Conservation (phyloP, 2,888 invertebrate species). For the Fabriciana adippe region DNA sequence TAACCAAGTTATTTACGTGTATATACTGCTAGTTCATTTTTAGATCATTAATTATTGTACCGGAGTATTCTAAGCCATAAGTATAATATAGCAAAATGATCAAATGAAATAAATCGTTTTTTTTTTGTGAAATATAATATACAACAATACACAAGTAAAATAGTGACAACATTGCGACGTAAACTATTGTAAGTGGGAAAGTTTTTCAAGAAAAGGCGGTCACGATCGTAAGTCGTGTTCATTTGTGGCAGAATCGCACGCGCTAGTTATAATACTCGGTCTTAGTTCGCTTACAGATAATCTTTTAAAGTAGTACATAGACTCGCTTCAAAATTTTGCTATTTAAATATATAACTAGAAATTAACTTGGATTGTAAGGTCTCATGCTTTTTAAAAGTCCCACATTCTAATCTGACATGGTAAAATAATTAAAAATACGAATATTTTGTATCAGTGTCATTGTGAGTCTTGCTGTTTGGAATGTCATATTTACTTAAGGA, state of each 20-base stretch:
- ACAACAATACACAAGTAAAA: not conserved
- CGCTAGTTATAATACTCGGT: conserved; percentile 39
- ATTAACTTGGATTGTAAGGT: not conserved
- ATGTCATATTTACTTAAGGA: too few species aligned
- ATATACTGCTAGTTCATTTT: not conserved
- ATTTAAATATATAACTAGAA: not conserved
- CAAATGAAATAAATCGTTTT: not conserved
- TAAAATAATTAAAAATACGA: too few species aligned
- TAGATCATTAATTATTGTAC: not conserved
- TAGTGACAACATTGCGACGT: conserved; percentile 13
- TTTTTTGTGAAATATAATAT: conserved; percentile 4
- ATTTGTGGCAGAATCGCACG: conserved; percentile 41
- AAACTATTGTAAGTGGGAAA: conserved; percentile 24
- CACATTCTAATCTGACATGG: too few species aligned
- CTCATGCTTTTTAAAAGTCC: too few species aligned
- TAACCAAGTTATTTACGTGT: conserved; percentile 4
- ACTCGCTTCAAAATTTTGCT: conserved; percentile 7
- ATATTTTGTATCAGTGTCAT: too few species aligned
- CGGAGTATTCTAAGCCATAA: not conserved
- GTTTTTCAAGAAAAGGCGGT: conserved; percentile 41
- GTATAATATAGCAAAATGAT: not conserved
- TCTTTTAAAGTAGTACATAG: conserved; percentile 12
- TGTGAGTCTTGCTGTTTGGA: too few species aligned
- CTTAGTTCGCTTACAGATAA: conserved; percentile 16
- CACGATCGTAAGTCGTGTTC: conserved; percentile 36